Evolutionary conservation across 1,140 invertebrate species (phyloP), one percentile per base, ranked within the genome.

Genomic region (Lordiphosa clarofinis): DNA sequence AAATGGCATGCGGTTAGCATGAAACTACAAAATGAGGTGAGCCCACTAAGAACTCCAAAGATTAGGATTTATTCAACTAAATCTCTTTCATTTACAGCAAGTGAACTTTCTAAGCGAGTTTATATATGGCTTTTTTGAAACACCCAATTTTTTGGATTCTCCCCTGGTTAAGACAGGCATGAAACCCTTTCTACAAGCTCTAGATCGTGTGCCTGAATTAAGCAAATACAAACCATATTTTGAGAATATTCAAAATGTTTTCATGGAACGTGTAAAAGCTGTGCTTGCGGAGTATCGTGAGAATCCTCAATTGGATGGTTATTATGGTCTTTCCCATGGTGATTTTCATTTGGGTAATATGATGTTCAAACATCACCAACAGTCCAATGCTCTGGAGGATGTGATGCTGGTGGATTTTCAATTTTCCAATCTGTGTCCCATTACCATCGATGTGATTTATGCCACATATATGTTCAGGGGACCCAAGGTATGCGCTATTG

Each of bases 1-100:
- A 84, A 86, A 44, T 58, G 52, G 48, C 86, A 87, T 63, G 84
- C 84, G 0, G 55, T 68, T 7, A 86, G 78, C 28, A 56, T 76
- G 4, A 55, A 75, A 13, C 10, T 84, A 10, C 43, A 49, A 11
- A 15, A 67, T 0, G 75, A 86, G 54, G 74, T 68, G 37, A 58
- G 50, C 10, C 13, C n/a, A n/a, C n/a, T n/a, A n/a, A n/a, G n/a
- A n/a, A n/a, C n/a, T n/a, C n/a, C n/a, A n/a, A n/a, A n/a, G n/a
- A n/a, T n/a, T n/a, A n/a, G n/a, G n/a, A n/a, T n/a, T n/a, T n/a
- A n/a, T n/a, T n/a, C n/a, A n/a, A n/a, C n/a, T n/a, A n/a, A n/a
- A n/a, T n/a, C n/a, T n/a, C n/a, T n/a, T n/a, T n/a, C 4, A 24
- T 0, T 24, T 24, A 5, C 4, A 76, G 81, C 31, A 73, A 37